Evolutionary conservation across 2,113 vertebrate genomes (phyloP).

Genomic region (Neolamprologus toae): DNA sequence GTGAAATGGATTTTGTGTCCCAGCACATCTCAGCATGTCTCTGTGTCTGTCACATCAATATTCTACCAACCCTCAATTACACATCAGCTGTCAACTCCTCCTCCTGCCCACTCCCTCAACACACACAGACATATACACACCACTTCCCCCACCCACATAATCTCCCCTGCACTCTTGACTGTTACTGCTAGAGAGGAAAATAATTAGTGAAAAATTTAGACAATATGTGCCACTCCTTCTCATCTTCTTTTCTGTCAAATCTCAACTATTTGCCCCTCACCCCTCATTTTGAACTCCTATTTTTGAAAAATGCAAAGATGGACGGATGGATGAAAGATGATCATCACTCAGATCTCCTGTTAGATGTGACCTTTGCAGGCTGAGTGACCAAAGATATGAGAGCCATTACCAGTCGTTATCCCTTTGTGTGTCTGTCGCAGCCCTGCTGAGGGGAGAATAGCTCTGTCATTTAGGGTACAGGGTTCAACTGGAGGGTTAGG

Average conservation of each 20-base stretch:
- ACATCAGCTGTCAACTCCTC: constrained; percentile 36
- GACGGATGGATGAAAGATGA: constrained; percentile 16
- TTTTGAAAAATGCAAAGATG: not conserved
- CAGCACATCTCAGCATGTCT: constrained; percentile 8
- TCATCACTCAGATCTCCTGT: constrained; percentile 24
- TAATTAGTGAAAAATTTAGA: constrained; percentile 13
- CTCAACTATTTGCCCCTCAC: not conserved
- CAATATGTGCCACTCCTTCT: not conserved
- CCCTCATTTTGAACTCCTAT: not conserved
- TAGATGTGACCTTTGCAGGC: constrained; percentile 58
- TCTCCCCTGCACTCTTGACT: not conserved
- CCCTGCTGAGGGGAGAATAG: constrained; percentile 46
- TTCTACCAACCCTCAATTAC: constrained; percentile 54
- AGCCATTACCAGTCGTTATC: constrained; percentile 51
- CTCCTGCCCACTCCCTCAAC: not conserved
- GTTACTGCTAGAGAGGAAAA: not conserved
- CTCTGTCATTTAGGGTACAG: constrained; percentile 37
- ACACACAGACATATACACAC: not conserved
- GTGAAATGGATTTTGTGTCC: constrained; percentile 45
- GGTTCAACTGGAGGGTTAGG: constrained; percentile 19
- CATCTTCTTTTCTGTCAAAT: not conserved
- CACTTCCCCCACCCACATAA: not conserved
- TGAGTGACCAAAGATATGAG: constrained; percentile 46
- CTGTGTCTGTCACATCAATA: constrained; percentile 43
- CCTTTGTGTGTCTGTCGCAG: constrained; percentile 43